Conservation (phyloP, 1,140 invertebrate genomes). For the Drosophila navojoa region DNA sequence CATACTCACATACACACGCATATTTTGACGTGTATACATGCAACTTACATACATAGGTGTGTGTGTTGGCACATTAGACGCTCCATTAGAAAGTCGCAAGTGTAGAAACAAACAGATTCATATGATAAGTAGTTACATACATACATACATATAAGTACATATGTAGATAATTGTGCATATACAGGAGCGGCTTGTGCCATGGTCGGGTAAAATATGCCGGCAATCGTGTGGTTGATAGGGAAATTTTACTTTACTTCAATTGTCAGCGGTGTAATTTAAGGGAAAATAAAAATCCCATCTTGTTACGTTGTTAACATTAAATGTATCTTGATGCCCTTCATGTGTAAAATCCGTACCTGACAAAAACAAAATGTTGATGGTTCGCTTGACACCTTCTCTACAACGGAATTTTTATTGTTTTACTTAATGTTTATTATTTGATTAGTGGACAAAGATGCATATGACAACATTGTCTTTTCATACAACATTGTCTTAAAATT, state of each 20-base stretch:
- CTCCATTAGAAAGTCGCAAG: conserved; percentile 50
- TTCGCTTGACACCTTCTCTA: conserved; percentile 33
- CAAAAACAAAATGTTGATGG: conserved; percentile 5
- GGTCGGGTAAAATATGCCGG: neutral
- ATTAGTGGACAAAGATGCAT: conserved; percentile 24
- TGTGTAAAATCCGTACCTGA: conserved; percentile 1
- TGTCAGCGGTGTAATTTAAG: too few species aligned
- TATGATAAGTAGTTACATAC: conserved; percentile 42
- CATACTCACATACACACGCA: neutral
- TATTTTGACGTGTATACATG: neutral
- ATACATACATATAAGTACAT: conserved; percentile 1
- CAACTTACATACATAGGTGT: conserved; percentile 1
- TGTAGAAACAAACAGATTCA: conserved; percentile 39
- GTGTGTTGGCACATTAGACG: conserved; percentile 29
- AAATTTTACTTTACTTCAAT: too few species aligned
- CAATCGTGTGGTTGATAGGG: too few species aligned
- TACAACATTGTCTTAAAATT: neutral
- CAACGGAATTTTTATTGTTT: conserved; percentile 32
- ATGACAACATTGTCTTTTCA: conserved; percentile 17
- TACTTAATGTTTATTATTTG: conserved; percentile 32
- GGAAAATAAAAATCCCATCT: neutral
- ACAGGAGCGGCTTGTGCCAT: conserved; percentile 1
- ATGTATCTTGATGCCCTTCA: neutral
- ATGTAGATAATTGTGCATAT: conserved; percentile 1
- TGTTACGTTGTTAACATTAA: neutral